Evolutionary conservation across 2,888 invertebrate species (phyloP), one percentile per base, ranked within the genome.

Genomic region (Alitta virens): DNA sequence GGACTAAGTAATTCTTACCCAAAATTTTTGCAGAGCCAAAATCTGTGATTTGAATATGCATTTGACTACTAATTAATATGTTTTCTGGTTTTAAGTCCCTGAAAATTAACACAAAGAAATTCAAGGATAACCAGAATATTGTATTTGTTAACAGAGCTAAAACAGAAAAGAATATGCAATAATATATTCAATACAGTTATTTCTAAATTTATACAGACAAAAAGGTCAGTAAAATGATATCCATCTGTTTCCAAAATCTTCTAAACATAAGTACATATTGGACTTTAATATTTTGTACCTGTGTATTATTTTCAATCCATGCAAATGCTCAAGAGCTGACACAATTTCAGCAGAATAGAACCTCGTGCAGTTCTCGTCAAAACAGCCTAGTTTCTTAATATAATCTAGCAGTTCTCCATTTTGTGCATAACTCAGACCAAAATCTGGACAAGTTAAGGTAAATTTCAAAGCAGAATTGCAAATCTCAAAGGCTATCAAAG

Each of bases 11-110:
- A 33, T 62, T 59, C 42, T 60, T 54, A 51, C 66, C 69, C 21
- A 93, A 83, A 69, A 94, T 90, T 84, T 94, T 95, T 1, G 94
- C 92, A 58, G 95, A 94, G 54, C 99, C 99, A 83, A 99, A 99
- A 84, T 99, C 99, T 50, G 96, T 94, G 66, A 99, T 91, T 76
- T 93, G 87, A 70, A 97, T 90, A 84, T 99, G 98, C 91, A 97
- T 96, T 73, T 91, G 89, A 80, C 94, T 93, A 83, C 92, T 92
- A 71, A 99, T 85, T 55, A 99, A 86, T 73, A 99, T 94, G 84
- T 99, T 99, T 84, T 99, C 95, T 5, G 99, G 99, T 82, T 99
- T 99, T 72, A 99, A 86, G 83, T 99, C 98, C 64, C 86, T 84
- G 72, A n/a, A n/a, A n/a, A n/a, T n/a, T n/a, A n/a, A n/a, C n/a